Evolutionary conservation across 2,113 vertebrate species (phyloP), one percentile per base, ranked within the genome.

Genomic region (Paratilapia polleni): DNA sequence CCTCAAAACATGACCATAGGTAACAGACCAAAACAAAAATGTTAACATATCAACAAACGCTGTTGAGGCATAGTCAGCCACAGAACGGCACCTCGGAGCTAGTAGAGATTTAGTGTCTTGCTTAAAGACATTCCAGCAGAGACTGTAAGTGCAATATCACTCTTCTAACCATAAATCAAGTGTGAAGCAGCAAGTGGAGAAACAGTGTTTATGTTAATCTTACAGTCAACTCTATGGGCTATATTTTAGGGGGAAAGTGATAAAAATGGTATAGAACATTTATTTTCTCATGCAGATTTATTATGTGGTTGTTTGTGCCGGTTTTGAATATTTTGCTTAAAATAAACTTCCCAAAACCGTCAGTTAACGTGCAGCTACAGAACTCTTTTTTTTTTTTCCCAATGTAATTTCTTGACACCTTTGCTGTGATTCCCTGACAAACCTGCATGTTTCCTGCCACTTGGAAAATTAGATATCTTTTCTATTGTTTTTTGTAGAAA

Each of bases 221-320:
- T 76, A 26, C 31, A 12, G 17, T 26, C 47, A 73, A 14, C 26
- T 73, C 6, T 54, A 0, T 73, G 68, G 0, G 2, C 47, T 73
- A 34, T 73, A 28, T 73, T 73, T 31, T 31, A 73, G 1, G 19
- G 26, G 11, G 6, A 1, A 54, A 49, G 26, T 73, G 26, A 31
- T n/a, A 34, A 73, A 73, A 73, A n/a, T 26, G 26, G 10, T 73
- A n/a, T 34, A 31, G 11, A 73, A 73, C 26, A 20, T 73, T 52
- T 49, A 47, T 52, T n/a, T 73, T 73, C 26, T 73, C 17, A 20
- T 73, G 66, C 66, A 73, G 66, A 73, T 73, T 31, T 52, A 73
- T 52, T 73, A 52, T 52, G 0, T 31, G 28, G 49, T 24, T 13
- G 43, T 73, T 73, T 73, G 17, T 31, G 24, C 66, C 24, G 7